These are phyloP conservation scores for Heteromyza rotundicornis DNA, from an alignment of 2,888 invertebrate genomes.

Conservation along the genomic window DNA sequence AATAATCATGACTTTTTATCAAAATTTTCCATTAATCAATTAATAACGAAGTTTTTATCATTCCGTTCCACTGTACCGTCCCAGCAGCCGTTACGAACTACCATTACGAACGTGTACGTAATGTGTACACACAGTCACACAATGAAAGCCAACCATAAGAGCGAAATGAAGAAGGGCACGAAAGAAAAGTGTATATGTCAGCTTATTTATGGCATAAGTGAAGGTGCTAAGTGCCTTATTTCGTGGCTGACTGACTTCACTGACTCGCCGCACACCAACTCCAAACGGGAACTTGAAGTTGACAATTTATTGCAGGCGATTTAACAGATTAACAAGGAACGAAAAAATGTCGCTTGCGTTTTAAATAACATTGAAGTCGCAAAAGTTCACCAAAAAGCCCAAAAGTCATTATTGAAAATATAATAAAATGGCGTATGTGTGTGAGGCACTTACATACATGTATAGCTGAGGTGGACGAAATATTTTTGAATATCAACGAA, in stretches of 20 bases:
- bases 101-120: not conserved
- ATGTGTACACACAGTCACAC: not conserved
- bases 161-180: not conserved
- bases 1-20: too few species aligned
- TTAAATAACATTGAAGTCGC: not conserved
- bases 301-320: constrained; percentile 52
- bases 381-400: not conserved
- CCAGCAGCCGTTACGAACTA: not conserved
- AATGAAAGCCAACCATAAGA: too few species aligned
- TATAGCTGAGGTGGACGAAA: too few species aligned
- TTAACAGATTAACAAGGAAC: constrained; percentile 51
- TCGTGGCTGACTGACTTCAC: not conserved
- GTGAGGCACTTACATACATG: too few species aligned
- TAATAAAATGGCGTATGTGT: not conserved
- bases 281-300: not conserved
- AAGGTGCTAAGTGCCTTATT: constrained; percentile 5
- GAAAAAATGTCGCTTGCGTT: not conserved
- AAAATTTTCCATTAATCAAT: not conserved
- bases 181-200: not conserved
- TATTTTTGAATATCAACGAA: too few species aligned
- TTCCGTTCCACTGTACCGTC: not conserved
- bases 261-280: not conserved
- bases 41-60: too few species aligned
- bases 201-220: not conserved
- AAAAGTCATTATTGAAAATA: not conserved